Conservation (phyloP, 2,113 vertebrate genomes). For the Tetrao urogallus region DNA sequence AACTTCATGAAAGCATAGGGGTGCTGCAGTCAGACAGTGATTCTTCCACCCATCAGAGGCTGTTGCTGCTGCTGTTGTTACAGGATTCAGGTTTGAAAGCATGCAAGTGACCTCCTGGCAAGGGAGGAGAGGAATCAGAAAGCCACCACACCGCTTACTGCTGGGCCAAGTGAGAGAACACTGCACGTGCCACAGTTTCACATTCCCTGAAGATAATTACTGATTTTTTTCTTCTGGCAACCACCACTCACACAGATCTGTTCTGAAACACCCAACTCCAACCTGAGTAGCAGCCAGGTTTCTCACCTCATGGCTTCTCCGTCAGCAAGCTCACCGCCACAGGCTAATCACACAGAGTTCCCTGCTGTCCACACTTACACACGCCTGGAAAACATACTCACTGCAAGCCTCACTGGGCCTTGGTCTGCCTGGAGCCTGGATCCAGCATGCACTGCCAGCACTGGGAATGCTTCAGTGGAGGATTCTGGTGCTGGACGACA, state of each 20-base stretch:
- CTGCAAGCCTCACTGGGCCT: accelerated
- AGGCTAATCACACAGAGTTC: not conserved
- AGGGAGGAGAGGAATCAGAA: not conserved
- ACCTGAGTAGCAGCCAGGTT: not conserved
- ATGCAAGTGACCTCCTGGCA: not conserved
- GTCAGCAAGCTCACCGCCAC: not conserved
- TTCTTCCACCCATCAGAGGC: not conserved
- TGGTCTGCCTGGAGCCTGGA: accelerated
- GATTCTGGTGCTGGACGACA: accelerated
- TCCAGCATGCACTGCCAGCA: accelerated
- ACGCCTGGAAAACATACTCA: not conserved
- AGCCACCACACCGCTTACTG: not conserved
- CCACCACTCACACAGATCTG: not conserved
- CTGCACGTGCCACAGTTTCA: not conserved
- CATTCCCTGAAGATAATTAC: not conserved
- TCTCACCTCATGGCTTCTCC: not conserved
- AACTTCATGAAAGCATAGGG: not conserved
- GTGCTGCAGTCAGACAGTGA: not conserved
- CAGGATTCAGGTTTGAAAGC: not conserved
- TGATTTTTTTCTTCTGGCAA: not conserved
- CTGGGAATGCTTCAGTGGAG: not conserved
- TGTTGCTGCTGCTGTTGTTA: not conserved
- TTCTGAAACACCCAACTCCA: not conserved
- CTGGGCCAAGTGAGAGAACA: no score
- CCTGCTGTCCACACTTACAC: not conserved